Evolutionary conservation across 2,797 vertebrate genomes (phyloP), one percentile per base, ranked within the genome.

Genomic region (Catostomus latipinnis): DNA sequence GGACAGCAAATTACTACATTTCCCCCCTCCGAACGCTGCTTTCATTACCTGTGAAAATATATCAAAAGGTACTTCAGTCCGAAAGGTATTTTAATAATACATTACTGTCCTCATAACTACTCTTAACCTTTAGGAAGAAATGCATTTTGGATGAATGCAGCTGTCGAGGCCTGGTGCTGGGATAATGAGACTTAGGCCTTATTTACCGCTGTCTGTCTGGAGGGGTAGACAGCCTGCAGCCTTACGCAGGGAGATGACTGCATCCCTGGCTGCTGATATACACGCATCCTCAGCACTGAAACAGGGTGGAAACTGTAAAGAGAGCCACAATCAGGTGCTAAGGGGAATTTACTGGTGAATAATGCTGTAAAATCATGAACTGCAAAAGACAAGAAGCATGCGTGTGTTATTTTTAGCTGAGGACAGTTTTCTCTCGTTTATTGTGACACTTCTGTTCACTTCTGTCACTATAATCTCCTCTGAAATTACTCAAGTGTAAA

Each of bases 21-120:
- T 94, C 90, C 89, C 76, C 75, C 74, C 74, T 89, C 89, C 81
- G 88, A 93, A 92, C 89, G 88, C 89, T 87, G 88, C 92, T 93
- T 94, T 94, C 93, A 93, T 94, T 94, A 93, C 89, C 90, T 91
- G 93, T 90, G 90, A 94, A 94, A 94, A 94, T 93, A 94, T 93
- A 94, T 94, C 91, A 93, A 91, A 90, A 92, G 91, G 90, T 93
- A 92, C 92, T 94, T 94, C 92, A 93, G 88, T 89, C 86, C 89
- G 85, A 94, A 94, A 94, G 91, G 93, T 92, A 93, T 94, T 94
- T 94, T 93, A 93, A 94, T 93, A 94, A 93, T 94, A 92, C 92
- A 94, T 94, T 93, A 92, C 93, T 92, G 91, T 92, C 91, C 88
- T 90, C 88, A 91, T 93, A 94, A 93, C 93, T 93, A 93, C 92